Evolutionary conservation across 1,140 invertebrate genomes (phyloP).

Genomic region (Aradophagus sp.): DNA sequence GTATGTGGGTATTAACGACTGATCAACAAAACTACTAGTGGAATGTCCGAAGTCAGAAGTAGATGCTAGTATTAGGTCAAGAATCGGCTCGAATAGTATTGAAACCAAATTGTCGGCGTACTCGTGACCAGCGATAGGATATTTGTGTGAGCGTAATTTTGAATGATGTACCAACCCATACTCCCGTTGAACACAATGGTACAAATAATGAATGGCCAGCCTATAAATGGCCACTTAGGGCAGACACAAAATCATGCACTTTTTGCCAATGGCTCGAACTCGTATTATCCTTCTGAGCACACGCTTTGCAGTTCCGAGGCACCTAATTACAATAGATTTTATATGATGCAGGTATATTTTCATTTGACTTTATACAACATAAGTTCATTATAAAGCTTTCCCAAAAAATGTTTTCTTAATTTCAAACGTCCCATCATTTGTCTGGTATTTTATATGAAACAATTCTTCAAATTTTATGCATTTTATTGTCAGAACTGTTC

Average conservation of each 20-base stretch:
- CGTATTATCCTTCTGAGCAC: conserved; percentile 63
- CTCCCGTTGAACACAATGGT: conserved; percentile 69
- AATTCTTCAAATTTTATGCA: no score
- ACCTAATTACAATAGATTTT: conserved; percentile 62
- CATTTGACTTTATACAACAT: background rate
- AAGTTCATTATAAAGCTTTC: no score
- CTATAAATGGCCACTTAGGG: conserved; percentile 63
- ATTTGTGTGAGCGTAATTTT: conserved; percentile 34
- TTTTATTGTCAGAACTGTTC: no score
- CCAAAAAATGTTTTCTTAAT: no score
- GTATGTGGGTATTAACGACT: background rate
- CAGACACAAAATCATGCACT: conserved; percentile 59
- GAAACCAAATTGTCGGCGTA: conserved; percentile 17
- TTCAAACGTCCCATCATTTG: no score
- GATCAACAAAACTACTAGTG: background rate
- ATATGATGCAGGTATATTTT: conserved; percentile 64
- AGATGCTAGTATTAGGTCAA: no score
- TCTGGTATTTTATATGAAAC: no score
- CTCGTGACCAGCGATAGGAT: conserved; percentile 7
- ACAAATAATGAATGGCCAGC: conserved; percentile 68
- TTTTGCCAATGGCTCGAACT: conserved; percentile 61
- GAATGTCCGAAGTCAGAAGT: background rate
- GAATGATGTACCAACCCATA: conserved; percentile 71
- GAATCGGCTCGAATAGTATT: no score
- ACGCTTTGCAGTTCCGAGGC: conserved; percentile 58